These are phyloP conservation scores for Neoitamus cyanurus DNA, from an alignment of 2,888 invertebrate species.

Conservation along the genomic window DNA sequence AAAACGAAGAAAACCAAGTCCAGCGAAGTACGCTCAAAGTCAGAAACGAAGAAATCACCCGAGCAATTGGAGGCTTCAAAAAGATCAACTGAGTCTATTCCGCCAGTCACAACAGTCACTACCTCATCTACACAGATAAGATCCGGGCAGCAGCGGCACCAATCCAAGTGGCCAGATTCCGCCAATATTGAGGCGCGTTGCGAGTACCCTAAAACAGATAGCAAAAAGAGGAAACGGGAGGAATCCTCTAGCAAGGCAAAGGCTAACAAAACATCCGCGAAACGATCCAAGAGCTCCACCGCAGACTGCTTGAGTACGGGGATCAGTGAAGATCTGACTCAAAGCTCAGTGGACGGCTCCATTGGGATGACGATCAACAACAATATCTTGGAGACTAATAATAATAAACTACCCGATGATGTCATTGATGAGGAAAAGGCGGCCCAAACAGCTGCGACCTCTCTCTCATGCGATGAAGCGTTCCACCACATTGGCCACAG, in stretches of 20 bases:
- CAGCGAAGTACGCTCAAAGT: constrained; percentile 65
- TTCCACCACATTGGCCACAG: constrained; percentile 33
- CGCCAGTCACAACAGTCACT: not conserved
- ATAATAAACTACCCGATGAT: constrained; percentile 20
- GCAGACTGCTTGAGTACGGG: not conserved
- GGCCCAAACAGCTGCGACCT: not conserved
- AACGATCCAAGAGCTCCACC: not conserved
- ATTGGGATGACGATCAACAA: constrained; percentile 17
- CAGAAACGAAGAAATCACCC: constrained; percentile 67
- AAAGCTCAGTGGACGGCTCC: not conserved
- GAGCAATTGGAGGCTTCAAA: not conserved
- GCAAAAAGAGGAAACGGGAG: constrained; percentile 2
- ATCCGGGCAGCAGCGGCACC: not conserved
- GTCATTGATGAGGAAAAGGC: not conserved
- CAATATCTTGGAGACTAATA: constrained; percentile 21
- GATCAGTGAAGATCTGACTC: constrained; percentile 24
- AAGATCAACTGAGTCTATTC: not conserved
- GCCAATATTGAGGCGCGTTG: not conserved
- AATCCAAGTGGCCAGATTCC: not conserved
- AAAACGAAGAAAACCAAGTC: constrained; percentile 54
- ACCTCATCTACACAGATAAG: constrained; percentile 1
- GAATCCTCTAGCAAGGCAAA: not conserved
- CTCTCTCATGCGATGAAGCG: not conserved
- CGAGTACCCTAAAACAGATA: not conserved
- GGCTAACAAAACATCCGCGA: not conserved